These are phyloP conservation scores for Gastrophryne carolinensis DNA, from an alignment of 2,797 vertebrate species.

Conservation along the genomic window DNA sequence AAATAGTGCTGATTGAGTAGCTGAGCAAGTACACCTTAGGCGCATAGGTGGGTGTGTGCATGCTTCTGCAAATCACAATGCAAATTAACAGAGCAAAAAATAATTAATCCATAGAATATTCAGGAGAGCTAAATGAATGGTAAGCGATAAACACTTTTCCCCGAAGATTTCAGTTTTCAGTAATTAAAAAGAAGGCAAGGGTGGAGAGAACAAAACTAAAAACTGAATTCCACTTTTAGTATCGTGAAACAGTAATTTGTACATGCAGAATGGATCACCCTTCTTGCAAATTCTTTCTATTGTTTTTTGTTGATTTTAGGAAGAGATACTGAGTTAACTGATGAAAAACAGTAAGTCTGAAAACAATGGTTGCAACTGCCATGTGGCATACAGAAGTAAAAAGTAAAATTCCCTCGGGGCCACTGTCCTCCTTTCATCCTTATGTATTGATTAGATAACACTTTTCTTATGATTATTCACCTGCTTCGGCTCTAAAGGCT, in stretches of 20 bases:
- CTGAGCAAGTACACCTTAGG: conserved; percentile 21
- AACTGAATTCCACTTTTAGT: conserved; percentile 2
- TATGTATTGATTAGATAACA: conserved; percentile 35
- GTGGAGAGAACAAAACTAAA: conserved; percentile 3
- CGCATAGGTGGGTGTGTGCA: conserved; percentile 32
- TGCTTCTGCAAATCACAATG: conserved; percentile 34
- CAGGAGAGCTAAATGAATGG: conserved; percentile 44
- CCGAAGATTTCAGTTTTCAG: conserved; percentile 29
- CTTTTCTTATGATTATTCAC: conserved; percentile 14
- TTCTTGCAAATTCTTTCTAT: conserved; percentile 28
- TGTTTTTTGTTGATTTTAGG: conserved; percentile 33
- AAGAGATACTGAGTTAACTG: conserved; percentile 13
- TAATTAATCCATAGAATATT: conserved; percentile 38
- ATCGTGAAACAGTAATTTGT: conserved; percentile 17
- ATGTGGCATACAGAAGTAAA: neutral
- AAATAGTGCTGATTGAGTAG: conserved; percentile 35
- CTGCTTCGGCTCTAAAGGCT: neutral
- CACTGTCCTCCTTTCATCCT: conserved; percentile 11
- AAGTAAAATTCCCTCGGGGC: conserved; percentile 11
- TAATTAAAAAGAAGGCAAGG: conserved; percentile 49
- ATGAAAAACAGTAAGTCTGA: conserved; percentile 1
- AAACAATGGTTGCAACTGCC: conserved; percentile 32
- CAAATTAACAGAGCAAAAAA: conserved; percentile 27
- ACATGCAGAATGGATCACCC: conserved; percentile 18
- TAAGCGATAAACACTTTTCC: conserved; percentile 49